Conservation (phyloP, 2,113 vertebrate genomes). For the Hippoglossus stenolepis region DNA sequence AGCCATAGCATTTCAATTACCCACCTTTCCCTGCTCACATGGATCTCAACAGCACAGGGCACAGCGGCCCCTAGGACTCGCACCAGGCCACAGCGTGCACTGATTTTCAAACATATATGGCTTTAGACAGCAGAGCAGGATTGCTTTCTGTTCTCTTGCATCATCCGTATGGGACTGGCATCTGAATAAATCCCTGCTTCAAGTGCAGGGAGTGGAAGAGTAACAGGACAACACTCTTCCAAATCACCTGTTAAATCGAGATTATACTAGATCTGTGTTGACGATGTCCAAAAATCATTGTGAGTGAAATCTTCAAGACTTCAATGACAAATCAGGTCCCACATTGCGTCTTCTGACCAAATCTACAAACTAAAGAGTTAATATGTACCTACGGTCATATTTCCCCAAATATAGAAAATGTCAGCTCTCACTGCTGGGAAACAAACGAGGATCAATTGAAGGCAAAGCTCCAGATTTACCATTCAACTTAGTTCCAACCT, state of each 20-base stretch:
- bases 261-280: not conserved
- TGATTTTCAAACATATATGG: not conserved
- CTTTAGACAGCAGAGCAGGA: not conserved
- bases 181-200: not conserved
- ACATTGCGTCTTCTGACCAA: not conserved
- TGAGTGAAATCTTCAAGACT: no score
- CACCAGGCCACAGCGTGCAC: constrained; percentile 14
- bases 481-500: no score
- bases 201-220: not conserved
- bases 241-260: not conserved
- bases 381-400: no score
- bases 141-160: constrained; percentile 21
- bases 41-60: constrained; percentile 23
- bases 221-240: not conserved
- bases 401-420: no score
- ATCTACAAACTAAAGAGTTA: no score
- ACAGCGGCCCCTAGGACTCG: constrained; percentile 7
- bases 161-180: not conserved
- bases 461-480: no score
- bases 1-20: constrained; percentile 79
- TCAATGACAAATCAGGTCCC: no score
- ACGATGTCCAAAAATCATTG: no score
- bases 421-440: no score
- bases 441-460: no score
- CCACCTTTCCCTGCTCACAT: constrained; percentile 28